A percentile compares a stretch with the other conserved stretches of the same genome.
These are phyloP conservation scores for Peromyscus eremicus DNA, from an alignment of 2,797 vertebrate genomes.

Conservation along the genomic window DNA sequence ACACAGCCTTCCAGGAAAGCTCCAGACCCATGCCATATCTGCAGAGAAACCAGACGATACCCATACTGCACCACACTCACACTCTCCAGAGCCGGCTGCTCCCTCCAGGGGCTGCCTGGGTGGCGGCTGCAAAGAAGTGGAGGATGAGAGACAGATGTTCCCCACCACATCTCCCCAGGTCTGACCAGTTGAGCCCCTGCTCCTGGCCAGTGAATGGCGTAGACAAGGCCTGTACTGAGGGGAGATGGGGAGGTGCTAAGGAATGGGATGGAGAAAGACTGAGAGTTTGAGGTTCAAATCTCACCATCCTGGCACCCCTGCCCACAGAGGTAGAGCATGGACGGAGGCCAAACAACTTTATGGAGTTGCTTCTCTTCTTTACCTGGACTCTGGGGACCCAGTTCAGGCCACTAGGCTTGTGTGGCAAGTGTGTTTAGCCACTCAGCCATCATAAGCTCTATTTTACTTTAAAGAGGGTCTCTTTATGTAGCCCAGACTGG, in stretches of 20 bases:
- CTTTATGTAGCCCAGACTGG: background rate
- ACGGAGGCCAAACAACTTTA: background rate
- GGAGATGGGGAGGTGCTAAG: no score
- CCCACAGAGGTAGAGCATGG: background rate
- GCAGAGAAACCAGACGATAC: rapidly evolving
- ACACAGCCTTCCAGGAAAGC: background rate
- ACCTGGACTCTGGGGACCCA: background rate
- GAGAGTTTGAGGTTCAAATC: background rate
- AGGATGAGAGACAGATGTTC: background rate
- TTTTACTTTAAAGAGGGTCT: background rate
- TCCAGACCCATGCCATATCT: background rate
- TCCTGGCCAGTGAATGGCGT: background rate
- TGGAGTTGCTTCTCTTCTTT: background rate
- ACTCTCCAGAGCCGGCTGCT: background rate
- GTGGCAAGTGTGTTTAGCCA: background rate
- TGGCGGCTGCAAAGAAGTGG: background rate
- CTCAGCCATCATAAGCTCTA: background rate
- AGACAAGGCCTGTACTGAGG: no score
- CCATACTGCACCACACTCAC: background rate
- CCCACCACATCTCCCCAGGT: background rate
- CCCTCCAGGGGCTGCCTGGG: background rate
- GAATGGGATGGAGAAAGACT: background rate
- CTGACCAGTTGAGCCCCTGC: background rate
- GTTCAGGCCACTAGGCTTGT: background rate
- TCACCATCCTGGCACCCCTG: background rate